These are phyloP conservation scores for Hirtodrosophila duncani DNA, from an alignment of 2,888 invertebrate species.

Conservation along the genomic window DNA sequence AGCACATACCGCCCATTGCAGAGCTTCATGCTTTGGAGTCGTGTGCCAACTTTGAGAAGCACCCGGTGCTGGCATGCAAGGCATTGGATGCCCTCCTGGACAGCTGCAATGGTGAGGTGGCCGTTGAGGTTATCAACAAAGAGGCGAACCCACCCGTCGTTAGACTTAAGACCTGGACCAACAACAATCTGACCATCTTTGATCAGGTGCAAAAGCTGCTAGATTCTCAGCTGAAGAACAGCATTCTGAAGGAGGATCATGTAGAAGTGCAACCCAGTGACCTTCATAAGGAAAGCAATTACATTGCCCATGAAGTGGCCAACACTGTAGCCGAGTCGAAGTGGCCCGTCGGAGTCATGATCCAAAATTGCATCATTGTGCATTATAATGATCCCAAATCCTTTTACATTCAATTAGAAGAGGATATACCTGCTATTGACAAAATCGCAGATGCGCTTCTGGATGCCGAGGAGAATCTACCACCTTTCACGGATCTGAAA, in stretches of 20 bases:
- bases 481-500: slow-evolving; percentile 46
- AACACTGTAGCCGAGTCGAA: slow-evolving; percentile 53
- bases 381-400: slow-evolving; percentile 84
- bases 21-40: slow-evolving; percentile 82
- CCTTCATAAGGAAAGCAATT: slow-evolving; percentile 81
- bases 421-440: slow-evolving; percentile 70
- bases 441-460: slow-evolving; percentile 72
- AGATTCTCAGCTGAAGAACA: slow-evolving; percentile 75
- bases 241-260: slow-evolving; percentile 77
- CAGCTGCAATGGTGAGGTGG: slow-evolving; percentile 66
- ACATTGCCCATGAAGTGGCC: slow-evolving; percentile 79
- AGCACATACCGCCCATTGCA: slow-evolving; percentile 80
- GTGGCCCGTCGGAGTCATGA: slow-evolving; percentile 76
- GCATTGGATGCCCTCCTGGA: slow-evolving; percentile 68
- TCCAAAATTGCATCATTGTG: slow-evolving; percentile 82
- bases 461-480: slow-evolving; percentile 69
- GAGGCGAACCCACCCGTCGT: slow-evolving; percentile 58
- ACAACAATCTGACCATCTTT: slow-evolving; percentile 60
- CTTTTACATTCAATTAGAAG: slow-evolving; percentile 85
- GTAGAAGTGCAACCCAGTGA: slow-evolving; percentile 81
- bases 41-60: slow-evolving; percentile 78
- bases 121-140: slow-evolving; percentile 62
- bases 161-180: slow-evolving; percentile 52
- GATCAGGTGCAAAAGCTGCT: slow-evolving; percentile 67
- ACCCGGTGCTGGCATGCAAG: slow-evolving; percentile 60